Percentiles rank a stretch among this genome's conserved stretches.
phyloP scores from a whole-genome alignment of 92 coral and sea anemone genomes.

The Galaxea fascicularis region DNA sequence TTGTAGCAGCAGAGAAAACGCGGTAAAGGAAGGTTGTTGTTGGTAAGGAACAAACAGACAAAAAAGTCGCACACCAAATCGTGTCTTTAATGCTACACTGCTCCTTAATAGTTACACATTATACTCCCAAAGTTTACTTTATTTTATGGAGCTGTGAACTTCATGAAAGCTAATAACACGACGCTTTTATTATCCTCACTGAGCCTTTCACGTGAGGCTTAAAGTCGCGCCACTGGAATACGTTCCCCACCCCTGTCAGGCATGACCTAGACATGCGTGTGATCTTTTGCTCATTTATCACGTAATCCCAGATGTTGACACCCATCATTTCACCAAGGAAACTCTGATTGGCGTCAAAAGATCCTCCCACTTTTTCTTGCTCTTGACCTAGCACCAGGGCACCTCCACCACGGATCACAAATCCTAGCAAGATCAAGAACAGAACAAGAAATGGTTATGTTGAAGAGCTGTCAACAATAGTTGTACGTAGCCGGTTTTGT shows the following conservation, averaged over 20 bases:
- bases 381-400: too few relatives aligned
- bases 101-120: conserved; percentile 4
- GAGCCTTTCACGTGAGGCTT: conserved; percentile 17
- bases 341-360: too few relatives aligned
- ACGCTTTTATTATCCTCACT: not conserved
- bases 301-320: conserved; percentile 19
- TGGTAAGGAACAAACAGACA: not conserved
- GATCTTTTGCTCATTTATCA: conserved; percentile 21
- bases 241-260: conserved; percentile 19
- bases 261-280: conserved; percentile 28
- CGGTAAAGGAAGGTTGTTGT: too few relatives aligned
- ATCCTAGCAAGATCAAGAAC: too few relatives aligned
- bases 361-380: too few relatives aligned
- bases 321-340: too few relatives aligned
- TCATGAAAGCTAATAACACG: not conserved
- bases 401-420: too few relatives aligned
- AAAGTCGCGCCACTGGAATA: conserved; percentile 27
- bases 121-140: not conserved
- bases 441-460: too few relatives aligned
- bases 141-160: not conserved
- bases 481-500: too few relatives aligned
- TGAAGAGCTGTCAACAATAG: too few relatives aligned
- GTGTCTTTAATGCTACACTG: not conserved
- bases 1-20: too few relatives aligned
- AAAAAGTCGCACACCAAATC: too few relatives aligned